Evolutionary conservation across 2,797 vertebrate genomes (phyloP).

Genomic region (Hyperoplus lanceolatus): DNA sequence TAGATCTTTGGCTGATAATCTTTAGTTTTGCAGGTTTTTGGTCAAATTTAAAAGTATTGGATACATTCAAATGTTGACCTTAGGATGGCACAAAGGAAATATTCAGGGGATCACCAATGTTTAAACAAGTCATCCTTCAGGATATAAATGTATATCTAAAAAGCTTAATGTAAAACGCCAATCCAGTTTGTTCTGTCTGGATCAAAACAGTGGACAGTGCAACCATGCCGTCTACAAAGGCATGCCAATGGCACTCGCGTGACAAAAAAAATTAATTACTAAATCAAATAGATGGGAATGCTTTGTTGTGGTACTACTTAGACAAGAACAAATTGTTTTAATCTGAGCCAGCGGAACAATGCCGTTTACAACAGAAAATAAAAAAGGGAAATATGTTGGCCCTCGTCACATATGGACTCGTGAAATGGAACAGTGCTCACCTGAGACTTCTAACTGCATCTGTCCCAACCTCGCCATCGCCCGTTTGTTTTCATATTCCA

Average conservation of each 20-base stretch:
- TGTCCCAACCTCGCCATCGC: constrained; percentile 50
- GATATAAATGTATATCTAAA: too few relatives aligned
- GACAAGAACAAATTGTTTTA: not conserved
- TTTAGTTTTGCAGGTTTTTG: not conserved
- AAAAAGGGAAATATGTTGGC: not conserved
- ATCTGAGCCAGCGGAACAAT: constrained; percentile 25
- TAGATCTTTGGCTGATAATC: not conserved
- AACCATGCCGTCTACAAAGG: too few relatives aligned
- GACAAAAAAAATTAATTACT: not conserved
- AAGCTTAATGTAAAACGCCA: too few relatives aligned
- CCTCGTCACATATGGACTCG: constrained; percentile 55
- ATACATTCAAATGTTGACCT: too few relatives aligned
- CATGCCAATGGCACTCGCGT: too few relatives aligned
- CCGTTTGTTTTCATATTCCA: constrained; percentile 27
- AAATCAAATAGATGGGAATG: not conserved
- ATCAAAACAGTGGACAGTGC: not conserved
- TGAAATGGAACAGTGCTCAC: constrained; percentile 68
- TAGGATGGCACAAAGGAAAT: not conserved
- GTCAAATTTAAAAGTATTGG: too few relatives aligned
- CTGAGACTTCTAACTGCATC: constrained; percentile 71
- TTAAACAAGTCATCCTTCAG: not conserved
- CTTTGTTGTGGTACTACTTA: not conserved
- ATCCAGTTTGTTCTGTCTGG: not conserved
- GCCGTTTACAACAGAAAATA: constrained; percentile 24
- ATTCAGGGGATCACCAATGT: not conserved